Base-by-base conservation (phyloP, 1,140 invertebrate species). In the Apolygus lucorum region DNA sequence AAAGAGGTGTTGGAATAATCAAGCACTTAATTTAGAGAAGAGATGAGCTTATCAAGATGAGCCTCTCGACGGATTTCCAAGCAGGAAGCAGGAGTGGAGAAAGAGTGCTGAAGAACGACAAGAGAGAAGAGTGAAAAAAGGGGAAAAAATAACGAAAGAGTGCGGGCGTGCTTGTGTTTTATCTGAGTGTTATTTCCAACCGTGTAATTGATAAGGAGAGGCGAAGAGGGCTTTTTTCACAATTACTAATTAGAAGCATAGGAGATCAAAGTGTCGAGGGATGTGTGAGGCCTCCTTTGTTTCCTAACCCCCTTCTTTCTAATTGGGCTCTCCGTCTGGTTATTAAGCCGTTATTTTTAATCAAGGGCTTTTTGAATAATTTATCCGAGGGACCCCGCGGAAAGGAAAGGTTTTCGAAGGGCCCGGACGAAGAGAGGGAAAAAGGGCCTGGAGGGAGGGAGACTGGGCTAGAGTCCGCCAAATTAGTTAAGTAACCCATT, bases 401-500 rank as follows among this genome's bases (percentile, higher is more conserved):
- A 42, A 17, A 8, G 54, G 54, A 59, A 59, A 21, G 54, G 8
- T 59, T 59, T 22, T 49, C 8, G 17, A 49, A 49, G 17, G 17
- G 8, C 34, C 34, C 34, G 17, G 54, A 4, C 54, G 54, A 13
- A 17, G 54, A 59, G 22, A 21, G 4, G 11, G 54, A 24, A 59
- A 24, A 59, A 24, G 54, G 13, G 54, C 13, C 54, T 59, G 8
- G 54, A 22, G 54, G 54, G 54, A 4, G 13, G 17, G 17, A 8
- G 54, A 62, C 14, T 8, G 24, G 14, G 62, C 22, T 63, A 34
- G 29, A 66, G 64, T 28, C 27, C 8, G 29, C 26, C 26, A 66
- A 66, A 66, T 66, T 66, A 66, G 64, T 66, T 66, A 66, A 66
- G 64, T 66, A 66, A 66, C 64, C 64, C 64, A 66, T 66, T 66